These are phyloP conservation scores for Plecturocebus donacophilus DNA, from an alignment of 2,113 vertebrate genomes.

Conservation along the genomic window DNA sequence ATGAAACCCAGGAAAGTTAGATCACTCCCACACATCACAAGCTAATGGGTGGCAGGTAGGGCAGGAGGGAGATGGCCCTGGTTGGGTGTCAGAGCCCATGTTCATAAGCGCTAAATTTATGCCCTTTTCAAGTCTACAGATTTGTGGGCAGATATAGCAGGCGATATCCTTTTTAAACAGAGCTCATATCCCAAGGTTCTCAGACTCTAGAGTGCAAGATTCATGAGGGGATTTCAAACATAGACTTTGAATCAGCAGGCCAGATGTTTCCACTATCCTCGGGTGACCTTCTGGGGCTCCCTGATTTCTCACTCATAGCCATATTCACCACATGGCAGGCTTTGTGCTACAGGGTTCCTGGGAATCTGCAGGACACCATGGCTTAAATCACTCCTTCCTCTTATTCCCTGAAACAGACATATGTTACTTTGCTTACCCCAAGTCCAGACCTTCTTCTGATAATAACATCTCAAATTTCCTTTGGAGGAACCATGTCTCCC, in stretches of 20 bases:
- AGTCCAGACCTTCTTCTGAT: background rate
- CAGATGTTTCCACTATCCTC: background rate
- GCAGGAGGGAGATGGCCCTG: background rate
- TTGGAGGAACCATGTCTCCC: background rate
- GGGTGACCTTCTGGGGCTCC: background rate
- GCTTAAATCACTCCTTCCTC: no score
- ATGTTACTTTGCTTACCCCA: background rate
- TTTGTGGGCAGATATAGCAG: background rate
- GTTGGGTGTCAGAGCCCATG: background rate
- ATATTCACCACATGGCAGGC: background rate
- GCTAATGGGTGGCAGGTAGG: background rate
- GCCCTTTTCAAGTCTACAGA: no score
- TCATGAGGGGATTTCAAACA: background rate
- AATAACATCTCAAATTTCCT: background rate
- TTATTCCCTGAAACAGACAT: background rate
- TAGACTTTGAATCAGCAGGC: background rate
- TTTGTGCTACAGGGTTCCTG: background rate
- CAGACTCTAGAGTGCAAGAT: background rate
- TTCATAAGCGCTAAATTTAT: no score
- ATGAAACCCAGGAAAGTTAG: background rate
- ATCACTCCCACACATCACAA: background rate
- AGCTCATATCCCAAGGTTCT: background rate
- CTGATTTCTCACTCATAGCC: background rate
- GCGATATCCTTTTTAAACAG: background rate
- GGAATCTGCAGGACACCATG: background rate